Conservation (phyloP, 1,140 invertebrate species). For the Nephila pilipes region DNA sequence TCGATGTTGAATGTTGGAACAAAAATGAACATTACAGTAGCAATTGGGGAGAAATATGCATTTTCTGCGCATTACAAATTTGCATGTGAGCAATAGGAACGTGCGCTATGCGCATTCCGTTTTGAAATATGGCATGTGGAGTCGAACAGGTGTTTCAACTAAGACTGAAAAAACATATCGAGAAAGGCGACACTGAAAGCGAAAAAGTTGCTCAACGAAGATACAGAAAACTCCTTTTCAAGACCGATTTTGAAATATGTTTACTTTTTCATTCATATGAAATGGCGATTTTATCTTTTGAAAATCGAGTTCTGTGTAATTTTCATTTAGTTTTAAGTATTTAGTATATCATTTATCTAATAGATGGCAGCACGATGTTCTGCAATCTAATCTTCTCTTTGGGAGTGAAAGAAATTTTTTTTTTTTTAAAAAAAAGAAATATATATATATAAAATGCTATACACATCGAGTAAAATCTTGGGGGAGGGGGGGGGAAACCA, state of each 20-base stretch:
- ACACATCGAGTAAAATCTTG: no score
- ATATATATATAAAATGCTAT: no score
- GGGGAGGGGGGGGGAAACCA: no score
- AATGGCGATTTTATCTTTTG: background rate
- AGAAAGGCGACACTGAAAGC: slow-evolving; percentile 43
- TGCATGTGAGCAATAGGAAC: slow-evolving; percentile 29
- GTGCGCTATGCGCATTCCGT: slow-evolving; percentile 18
- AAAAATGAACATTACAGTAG: background rate
- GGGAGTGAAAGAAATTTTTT: no score
- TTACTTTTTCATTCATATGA: background rate
- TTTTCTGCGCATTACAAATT: slow-evolving; percentile 45
- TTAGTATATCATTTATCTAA: background rate
- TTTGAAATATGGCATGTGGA: background rate
- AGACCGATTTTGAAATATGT: background rate
- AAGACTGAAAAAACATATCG: slow-evolving; percentile 31
- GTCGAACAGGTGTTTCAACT: slow-evolving; percentile 31
- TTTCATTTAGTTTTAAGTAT: background rate
- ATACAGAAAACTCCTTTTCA: background rate
- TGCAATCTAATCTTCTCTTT: no score
- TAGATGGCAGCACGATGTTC: background rate
- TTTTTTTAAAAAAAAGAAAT: no score
- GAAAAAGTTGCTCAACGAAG: slow-evolving; percentile 17
- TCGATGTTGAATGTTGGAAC: background rate
- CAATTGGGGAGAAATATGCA: background rate
- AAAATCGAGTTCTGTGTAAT: no score